A percentile compares a stretch with the other conserved stretches of the same genome.
phyloP scores from a whole-genome alignment of 2,888 invertebrate genomes.

The Chaetogeoica ovagalla region DNA sequence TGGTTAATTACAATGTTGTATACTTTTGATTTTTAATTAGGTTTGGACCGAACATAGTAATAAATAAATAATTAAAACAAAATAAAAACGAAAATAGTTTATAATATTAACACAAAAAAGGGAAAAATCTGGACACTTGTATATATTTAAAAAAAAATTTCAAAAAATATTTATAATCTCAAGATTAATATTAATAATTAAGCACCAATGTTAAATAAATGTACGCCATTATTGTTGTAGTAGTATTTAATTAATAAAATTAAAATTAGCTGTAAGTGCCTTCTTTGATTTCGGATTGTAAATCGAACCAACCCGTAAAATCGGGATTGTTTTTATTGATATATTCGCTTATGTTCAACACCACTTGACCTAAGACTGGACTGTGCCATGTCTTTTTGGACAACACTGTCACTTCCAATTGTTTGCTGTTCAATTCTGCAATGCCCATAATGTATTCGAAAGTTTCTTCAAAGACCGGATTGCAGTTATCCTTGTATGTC shows the following conservation, averaged over 20 bases:
- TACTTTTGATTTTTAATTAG: no score
- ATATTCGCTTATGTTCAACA: conserved; percentile 41
- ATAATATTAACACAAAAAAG: neutral
- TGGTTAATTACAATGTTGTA: no score
- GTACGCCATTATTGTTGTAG: neutral
- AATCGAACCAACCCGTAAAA: conserved; percentile 48
- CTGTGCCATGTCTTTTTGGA: conserved; percentile 84
- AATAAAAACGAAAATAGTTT: neutral
- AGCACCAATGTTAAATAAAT: conserved; percentile 19
- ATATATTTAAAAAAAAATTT: neutral
- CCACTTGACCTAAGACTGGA: conserved; percentile 79
- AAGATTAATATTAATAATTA: conserved; percentile 20
- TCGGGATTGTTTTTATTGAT: conserved; percentile 18
- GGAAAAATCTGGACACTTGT: neutral
- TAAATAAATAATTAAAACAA: neutral
- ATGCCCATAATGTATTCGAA: conserved; percentile 86
- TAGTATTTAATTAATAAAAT: neutral
- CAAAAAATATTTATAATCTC: neutral
- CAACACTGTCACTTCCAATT: conserved; percentile 83
- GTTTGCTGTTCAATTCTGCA: conserved; percentile 75
- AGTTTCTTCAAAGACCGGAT: conserved; percentile 87
- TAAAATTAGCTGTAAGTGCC: neutral
- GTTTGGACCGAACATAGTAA: no score
- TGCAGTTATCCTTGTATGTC: conserved; percentile 84
- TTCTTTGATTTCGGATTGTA: conserved; percentile 46